These are phyloP conservation scores for Emydura subglobosa DNA, from an alignment of 2,113 vertebrate genomes.

Conservation along the genomic window DNA sequence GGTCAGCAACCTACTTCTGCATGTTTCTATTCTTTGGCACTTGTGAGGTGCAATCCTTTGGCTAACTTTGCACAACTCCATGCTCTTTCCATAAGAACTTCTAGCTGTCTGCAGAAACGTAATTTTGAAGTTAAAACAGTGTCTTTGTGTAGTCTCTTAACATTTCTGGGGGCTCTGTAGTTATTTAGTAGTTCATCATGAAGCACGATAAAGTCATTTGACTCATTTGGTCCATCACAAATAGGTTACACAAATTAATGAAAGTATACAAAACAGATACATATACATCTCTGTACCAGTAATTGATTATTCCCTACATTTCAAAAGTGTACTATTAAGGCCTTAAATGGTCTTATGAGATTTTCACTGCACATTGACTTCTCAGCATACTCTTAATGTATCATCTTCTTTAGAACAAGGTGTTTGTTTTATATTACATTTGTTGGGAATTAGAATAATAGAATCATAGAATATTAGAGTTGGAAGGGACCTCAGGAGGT, in stretches of 20 bases:
- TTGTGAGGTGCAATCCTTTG: not conserved
- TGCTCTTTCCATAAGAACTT: not conserved
- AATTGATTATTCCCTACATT: too few relatives aligned
- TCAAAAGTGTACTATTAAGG: too few relatives aligned
- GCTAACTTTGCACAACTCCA: not conserved
- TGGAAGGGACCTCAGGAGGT: too few relatives aligned
- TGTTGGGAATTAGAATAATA: too few relatives aligned
- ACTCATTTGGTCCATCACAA: not conserved
- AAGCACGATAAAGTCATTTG: not conserved
- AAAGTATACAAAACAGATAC: not conserved
- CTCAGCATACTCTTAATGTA: too few relatives aligned
- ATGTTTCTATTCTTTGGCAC: not conserved
- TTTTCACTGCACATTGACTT: too few relatives aligned
- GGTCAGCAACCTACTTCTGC: not conserved
- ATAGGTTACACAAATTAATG: not conserved
- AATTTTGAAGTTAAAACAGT: not conserved
- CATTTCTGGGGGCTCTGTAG: not conserved
- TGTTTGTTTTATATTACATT: too few relatives aligned
- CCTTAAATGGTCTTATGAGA: too few relatives aligned
- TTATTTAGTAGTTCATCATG: not conserved
- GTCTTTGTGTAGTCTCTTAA: not conserved
- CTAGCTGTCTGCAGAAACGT: not conserved
- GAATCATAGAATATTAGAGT: too few relatives aligned
- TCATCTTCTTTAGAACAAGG: too few relatives aligned
- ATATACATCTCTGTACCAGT: not conserved